A percentile compares a stretch with the other conserved stretches of the same genome.
Conservation (phyloP, 1,140 invertebrate species). For the Potamilus streckersoni region DNA sequence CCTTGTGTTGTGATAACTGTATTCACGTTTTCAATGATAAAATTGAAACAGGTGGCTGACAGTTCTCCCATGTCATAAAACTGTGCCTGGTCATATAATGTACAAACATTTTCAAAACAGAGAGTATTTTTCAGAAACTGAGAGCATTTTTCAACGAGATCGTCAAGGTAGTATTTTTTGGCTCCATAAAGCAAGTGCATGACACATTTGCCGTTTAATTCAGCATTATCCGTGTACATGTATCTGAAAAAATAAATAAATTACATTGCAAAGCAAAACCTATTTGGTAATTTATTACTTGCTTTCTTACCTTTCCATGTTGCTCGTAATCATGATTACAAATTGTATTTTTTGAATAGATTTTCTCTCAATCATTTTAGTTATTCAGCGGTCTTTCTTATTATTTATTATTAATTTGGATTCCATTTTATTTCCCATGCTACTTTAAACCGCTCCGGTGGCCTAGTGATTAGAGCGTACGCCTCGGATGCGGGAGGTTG, state of each 20-base stretch:
- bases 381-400: not conserved
- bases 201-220: conserved; percentile 25
- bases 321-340: not conserved
- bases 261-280: not conserved
- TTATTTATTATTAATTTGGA: not conserved
- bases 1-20: conserved; percentile 24
- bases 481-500: no score
- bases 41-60: conserved; percentile 18
- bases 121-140: conserved; percentile 15
- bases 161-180: conserved; percentile 18
- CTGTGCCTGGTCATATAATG: conserved; percentile 19
- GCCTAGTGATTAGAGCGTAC: no score
- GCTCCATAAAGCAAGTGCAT: conserved; percentile 28
- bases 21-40: conserved; percentile 30
- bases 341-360: not conserved
- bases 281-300: not conserved
- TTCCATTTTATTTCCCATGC: no score
- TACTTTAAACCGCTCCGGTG: no score
- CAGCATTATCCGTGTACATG: conserved; percentile 25
- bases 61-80: conserved; percentile 29
- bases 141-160: conserved; percentile 14
- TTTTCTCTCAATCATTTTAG: not conserved
- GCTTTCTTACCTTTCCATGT: not conserved
- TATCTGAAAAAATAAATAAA: conserved; percentile 16
- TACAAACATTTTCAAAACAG: conserved; percentile 23